Evolutionary conservation across 2,888 invertebrate genomes (phyloP).

Genomic region (Vanessa cardui): DNA sequence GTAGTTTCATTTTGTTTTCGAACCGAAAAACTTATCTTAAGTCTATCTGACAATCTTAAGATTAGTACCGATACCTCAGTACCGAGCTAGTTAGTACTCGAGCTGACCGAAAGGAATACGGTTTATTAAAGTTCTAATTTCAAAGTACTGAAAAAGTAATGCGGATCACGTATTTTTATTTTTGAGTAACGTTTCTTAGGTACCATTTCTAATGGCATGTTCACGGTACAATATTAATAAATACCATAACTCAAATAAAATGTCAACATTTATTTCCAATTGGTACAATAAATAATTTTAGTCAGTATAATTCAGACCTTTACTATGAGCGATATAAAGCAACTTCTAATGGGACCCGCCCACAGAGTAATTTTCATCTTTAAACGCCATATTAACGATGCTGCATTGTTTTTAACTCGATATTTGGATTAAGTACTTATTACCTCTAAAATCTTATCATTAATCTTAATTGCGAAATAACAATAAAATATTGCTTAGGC

Average conservation of each 20-base stretch:
- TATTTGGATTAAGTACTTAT: conserved; percentile 81
- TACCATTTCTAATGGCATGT: too few species aligned
- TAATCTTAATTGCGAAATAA: conserved; percentile 82
- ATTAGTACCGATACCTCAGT: too few species aligned
- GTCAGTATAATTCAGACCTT: conserved; percentile 4
- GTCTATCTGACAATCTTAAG: too few species aligned
- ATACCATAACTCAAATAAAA: background rate
- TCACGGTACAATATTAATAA: background rate
- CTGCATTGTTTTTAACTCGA: conserved; percentile 71
- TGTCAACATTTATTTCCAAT: background rate
- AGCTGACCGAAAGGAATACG: too few species aligned
- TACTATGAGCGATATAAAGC: conserved; percentile 40
- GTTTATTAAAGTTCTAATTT: too few species aligned
- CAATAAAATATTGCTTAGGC: conserved; percentile 78
- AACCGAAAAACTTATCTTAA: too few species aligned
- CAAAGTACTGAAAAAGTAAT: too few species aligned
- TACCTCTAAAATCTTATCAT: conserved; percentile 79
- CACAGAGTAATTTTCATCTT: conserved; percentile 67
- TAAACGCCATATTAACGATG: conserved; percentile 68
- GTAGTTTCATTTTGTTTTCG: too few species aligned
- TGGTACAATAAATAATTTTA: background rate
- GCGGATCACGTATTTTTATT: background rate
- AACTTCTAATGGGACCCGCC: conserved; percentile 51
- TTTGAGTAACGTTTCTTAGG: background rate
- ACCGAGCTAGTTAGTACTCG: too few species aligned